A percentile compares a stretch with the other conserved stretches of the same genome.
These are phyloP conservation scores for Diorhabda carinulata DNA, from an alignment of 1,140 invertebrate species.

Conservation along the genomic window DNA sequence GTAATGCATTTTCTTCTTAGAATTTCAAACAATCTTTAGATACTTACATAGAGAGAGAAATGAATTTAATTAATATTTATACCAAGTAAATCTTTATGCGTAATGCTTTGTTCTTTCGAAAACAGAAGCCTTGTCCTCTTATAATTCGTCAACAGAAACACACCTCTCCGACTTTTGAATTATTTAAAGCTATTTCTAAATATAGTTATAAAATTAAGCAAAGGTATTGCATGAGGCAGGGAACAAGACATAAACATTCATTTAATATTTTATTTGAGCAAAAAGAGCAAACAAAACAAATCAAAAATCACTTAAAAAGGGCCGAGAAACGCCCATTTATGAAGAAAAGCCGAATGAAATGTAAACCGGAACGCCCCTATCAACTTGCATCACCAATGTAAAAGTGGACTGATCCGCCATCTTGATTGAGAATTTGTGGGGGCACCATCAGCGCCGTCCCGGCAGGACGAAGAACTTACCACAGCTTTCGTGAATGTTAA, in stretches of 20 bases:
- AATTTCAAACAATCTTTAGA: too few relatives aligned
- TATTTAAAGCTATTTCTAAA: conserved; percentile 31
- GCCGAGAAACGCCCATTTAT: conserved; percentile 21
- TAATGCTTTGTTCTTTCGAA: not conserved
- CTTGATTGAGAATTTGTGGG: conserved; percentile 29
- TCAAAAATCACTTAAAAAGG: conserved; percentile 25
- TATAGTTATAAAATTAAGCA: conserved; percentile 36
- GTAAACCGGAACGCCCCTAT: conserved; percentile 16
- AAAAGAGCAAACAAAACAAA: conserved; percentile 27
- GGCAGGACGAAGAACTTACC: conserved; percentile 37
- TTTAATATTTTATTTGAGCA: conserved; percentile 37
- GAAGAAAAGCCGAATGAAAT: conserved; percentile 18
- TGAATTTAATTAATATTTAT: not conserved
- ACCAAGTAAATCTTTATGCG: not conserved
- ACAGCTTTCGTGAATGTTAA: conserved; percentile 33
- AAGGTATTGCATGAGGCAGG: conserved; percentile 1
- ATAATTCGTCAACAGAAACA: not conserved
- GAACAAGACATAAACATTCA: conserved; percentile 36
- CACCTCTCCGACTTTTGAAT: conserved; percentile 22
- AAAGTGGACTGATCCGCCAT: conserved; percentile 30
- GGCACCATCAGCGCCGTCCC: conserved; percentile 34
- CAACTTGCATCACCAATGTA: conserved; percentile 25
- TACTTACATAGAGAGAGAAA: too few relatives aligned
- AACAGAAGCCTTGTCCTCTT: conserved; percentile 3
- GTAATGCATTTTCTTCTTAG: too few relatives aligned